Conservation (phyloP, 2,113 vertebrate genomes). For the Gopherus flavomarginatus region DNA sequence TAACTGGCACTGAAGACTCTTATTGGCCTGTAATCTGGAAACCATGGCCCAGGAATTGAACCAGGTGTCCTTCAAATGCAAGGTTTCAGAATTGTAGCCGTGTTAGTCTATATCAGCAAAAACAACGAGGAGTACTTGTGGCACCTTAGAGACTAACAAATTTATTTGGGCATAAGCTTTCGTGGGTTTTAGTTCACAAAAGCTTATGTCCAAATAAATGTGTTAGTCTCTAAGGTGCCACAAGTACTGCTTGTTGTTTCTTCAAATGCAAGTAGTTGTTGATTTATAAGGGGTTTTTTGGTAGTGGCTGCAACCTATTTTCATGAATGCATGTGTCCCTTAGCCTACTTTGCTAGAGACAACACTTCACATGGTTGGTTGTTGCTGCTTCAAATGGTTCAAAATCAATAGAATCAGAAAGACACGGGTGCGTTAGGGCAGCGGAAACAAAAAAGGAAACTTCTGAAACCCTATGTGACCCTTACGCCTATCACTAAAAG, state of each 20-base stretch:
- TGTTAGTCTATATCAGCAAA: too few relatives aligned
- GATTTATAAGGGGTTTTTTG: conserved; percentile 22
- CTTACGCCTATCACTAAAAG: too few relatives aligned
- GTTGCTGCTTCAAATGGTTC: conserved; percentile 38
- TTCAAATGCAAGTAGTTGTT: conserved; percentile 47
- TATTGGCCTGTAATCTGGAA: conserved; percentile 56
- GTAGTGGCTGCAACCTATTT: conserved; percentile 19
- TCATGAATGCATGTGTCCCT: not conserved
- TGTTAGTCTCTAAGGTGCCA: too few relatives aligned
- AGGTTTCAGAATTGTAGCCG: too few relatives aligned
- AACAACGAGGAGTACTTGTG: too few relatives aligned
- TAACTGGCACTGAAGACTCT: conserved; percentile 62
- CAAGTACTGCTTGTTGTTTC: not conserved
- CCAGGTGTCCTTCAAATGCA: conserved; percentile 63
- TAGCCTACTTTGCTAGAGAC: not conserved
- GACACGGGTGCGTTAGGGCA: conserved; percentile 59
- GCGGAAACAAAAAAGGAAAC: conserved; percentile 28
- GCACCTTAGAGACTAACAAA: conserved; percentile 44
- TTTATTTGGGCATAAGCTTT: conserved; percentile 27
- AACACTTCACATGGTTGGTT: conserved; percentile 6
- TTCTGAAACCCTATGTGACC: conserved; percentile 30
- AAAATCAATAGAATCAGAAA: conserved; percentile 65
- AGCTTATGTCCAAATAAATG: too few relatives aligned
- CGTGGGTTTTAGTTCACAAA: too few relatives aligned
- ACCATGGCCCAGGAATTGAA: conserved; percentile 68